These are phyloP conservation scores for Thoracochromis brauschi DNA, from an alignment of 2,113 vertebrate genomes.

Conservation along the genomic window DNA sequence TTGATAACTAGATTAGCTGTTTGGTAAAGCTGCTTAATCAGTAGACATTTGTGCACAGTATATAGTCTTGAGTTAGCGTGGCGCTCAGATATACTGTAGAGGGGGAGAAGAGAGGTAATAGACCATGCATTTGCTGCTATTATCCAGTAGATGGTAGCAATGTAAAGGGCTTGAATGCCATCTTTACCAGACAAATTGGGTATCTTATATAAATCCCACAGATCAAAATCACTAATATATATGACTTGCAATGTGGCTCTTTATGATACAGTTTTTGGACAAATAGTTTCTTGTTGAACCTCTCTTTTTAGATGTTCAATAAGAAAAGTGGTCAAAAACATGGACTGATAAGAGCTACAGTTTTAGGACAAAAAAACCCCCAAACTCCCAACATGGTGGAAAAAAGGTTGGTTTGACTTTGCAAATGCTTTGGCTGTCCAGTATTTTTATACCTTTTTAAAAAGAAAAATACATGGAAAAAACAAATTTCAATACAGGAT, in stretches of 20 bases:
- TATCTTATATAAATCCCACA: background rate
- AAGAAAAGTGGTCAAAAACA: background rate
- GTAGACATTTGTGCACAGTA: background rate
- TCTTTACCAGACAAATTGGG: background rate
- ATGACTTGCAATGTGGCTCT: background rate
- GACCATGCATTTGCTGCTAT: background rate
- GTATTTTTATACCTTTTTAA: background rate
- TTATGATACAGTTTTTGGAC: background rate
- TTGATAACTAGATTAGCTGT: background rate
- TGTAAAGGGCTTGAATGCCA: background rate
- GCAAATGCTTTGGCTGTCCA: background rate
- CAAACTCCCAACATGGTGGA: background rate
- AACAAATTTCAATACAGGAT: background rate
- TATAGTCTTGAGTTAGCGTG: background rate
- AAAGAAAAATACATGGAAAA: background rate
- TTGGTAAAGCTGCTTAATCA: background rate
- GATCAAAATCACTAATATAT: background rate
- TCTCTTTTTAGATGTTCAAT: background rate
- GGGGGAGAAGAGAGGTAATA: background rate
- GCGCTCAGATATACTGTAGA: background rate
- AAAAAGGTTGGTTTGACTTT: background rate
- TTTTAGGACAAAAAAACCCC: background rate
- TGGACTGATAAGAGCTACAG: background rate
- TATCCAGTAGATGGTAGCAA: conserved; percentile 38
- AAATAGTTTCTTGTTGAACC: background rate